Base-by-base conservation (phyloP, 2,888 invertebrate species). In the Parelbella ahira region DNA sequence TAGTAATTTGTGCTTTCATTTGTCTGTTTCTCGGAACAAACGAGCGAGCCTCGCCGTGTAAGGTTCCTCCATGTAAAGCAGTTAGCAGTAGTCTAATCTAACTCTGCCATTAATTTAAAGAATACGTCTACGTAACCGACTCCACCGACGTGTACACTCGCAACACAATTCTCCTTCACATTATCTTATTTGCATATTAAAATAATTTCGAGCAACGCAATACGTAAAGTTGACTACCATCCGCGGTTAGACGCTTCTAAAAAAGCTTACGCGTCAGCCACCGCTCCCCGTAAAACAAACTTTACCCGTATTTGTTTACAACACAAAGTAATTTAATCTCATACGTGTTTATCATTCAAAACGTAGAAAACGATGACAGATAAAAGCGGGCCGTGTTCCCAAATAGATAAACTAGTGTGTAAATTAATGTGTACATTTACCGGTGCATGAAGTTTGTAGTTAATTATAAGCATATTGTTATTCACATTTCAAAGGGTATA, bases 361-460 rank as follows among this genome's bases (percentile, higher is more conserved):
- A 64, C 55, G 60, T 66, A 50, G 59, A 68, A 68, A 81, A 83
- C 73, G 82, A 86, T 86, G 83, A 87, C 83, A 84, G 86, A 87
- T 87, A 87, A 87, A 87, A 80, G 82, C 84, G 80, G 80, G 73
- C 72, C 81, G 84, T 74, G 80, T 72, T 78, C 84, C 86, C 86
- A 86, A 86, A 86, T 83, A 84, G 86, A 86, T 86, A 87, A 83
- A 86, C 76, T 86, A 83, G 86, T 84, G 86, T 86, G 82, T 82
- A 87, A 87, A 88, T 87, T 86, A 88, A 87, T 87, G 88, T 84
- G 82, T 84, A 82, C 81, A 87, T 87, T 87, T 83, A 87, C 86
- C 86, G 83, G 86, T 84, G 88, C 88, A 87, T 87, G 87, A 87
- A 87, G 86, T 78, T 79, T 63, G 78, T 79, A 78, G 76, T 86